Conservation (phyloP, 1,140 invertebrate genomes). For the Cephus cinctus region DNA sequence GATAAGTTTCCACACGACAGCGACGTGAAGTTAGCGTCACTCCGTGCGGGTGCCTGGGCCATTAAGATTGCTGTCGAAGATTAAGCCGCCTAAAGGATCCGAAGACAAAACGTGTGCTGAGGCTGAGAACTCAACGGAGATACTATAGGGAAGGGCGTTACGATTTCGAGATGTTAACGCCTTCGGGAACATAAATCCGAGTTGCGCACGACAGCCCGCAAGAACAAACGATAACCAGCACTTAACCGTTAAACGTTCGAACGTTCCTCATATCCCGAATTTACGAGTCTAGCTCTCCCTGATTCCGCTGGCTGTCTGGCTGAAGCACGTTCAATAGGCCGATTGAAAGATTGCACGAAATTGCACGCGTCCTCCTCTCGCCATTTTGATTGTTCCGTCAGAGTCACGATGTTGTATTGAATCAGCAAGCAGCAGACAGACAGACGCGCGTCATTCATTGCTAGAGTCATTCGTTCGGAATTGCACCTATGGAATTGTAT, state of each 20-base stretch:
- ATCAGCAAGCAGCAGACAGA: no score
- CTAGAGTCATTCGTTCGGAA: background rate
- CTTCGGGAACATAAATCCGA: background rate
- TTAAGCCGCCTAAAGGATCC: background rate
- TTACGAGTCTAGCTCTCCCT: background rate
- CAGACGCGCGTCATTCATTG: background rate
- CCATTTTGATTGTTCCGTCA: no score
- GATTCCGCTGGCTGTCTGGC: no score
- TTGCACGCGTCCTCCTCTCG: no score
- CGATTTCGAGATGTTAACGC: background rate
- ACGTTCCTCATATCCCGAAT: no score
- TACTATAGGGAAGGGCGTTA: background rate
- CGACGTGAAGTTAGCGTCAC: no score
- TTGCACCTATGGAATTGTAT: background rate
- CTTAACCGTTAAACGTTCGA: background rate
- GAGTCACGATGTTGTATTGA: no score
- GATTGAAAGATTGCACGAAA: background rate
- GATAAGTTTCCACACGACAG: no score
- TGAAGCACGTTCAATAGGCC: background rate
- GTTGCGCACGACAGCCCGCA: background rate
- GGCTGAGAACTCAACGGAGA: background rate
- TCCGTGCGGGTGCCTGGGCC: no score
- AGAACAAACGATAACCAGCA: background rate
- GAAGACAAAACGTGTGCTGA: background rate
- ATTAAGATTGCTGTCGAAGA: no score